Evolutionary conservation across 2,888 invertebrate species (phyloP).

Genomic region (Cataglyphis altisquamis): DNA sequence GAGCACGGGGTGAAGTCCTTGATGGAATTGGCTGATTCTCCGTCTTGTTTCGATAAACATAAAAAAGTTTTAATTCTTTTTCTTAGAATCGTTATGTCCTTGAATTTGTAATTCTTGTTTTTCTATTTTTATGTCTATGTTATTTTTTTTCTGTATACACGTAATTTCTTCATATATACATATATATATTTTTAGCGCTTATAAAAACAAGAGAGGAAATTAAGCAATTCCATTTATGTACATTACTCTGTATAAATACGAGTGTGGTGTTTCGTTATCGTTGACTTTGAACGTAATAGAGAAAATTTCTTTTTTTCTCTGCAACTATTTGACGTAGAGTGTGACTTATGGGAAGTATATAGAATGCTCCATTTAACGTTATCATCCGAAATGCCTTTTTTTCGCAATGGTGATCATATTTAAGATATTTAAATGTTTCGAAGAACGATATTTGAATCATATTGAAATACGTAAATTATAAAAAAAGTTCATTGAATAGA

Average conservation of each 20-base stretch:
- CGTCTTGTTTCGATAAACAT: constrained; percentile 40
- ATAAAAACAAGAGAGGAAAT: constrained; percentile 38
- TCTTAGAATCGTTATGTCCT: neutral
- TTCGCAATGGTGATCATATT: constrained; percentile 17
- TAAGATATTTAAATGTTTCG: neutral
- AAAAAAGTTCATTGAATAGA: neutral
- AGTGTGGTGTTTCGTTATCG: constrained; percentile 71
- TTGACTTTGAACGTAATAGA: constrained; percentile 68
- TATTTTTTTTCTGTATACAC: neutral
- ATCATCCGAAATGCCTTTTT: constrained; percentile 13
- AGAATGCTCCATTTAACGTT: constrained; percentile 43
- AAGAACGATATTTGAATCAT: neutral
- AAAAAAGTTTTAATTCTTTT: neutral
- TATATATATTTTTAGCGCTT: neutral
- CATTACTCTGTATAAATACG: constrained; percentile 55
- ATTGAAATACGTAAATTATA: neutral
- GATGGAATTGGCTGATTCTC: constrained; percentile 33
- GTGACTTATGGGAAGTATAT: constrained; percentile 68
- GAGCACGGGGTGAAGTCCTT: constrained; percentile 21
- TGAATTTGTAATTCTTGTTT: neutral
- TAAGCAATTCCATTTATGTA: constrained; percentile 32
- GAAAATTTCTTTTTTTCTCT: constrained; percentile 68
- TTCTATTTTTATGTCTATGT: neutral
- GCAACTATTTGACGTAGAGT: constrained; percentile 79
- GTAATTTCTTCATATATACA: neutral